Evolutionary conservation across 30 jellyfish, hydroid and myxozoan genomes (phyloP), one percentile per base, ranked within the genome.

Genomic region (Chironex yamaguchii): DNA sequence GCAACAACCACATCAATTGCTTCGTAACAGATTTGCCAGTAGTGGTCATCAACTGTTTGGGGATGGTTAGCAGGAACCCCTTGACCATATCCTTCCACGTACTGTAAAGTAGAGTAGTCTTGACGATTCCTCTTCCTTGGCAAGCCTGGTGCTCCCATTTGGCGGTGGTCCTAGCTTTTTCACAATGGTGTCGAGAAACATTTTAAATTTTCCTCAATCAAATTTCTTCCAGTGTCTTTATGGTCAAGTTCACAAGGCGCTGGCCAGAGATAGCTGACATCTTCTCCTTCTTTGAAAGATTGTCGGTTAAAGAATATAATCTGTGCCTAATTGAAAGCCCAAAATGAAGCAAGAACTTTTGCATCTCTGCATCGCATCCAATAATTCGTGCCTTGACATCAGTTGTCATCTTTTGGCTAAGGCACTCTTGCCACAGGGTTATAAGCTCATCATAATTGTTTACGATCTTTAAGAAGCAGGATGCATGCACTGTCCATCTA

Each of bases 401-500:
- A 28, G 89, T 51, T 50, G 50, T 22, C 34, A 76, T 77, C 49
- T 31, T 49, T 76, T 1, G 74, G 24, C 21, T 14, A n/a, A 82
- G 34, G 49, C 91, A 82, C 34, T 49, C 90, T 33, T 67, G 72
- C 92, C 92, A 82, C 23, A 82, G 90, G 9, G 20, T 34, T n/a
- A 27, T 23, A 27, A 82, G 28, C 30, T 71, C 63, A 28, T 34
- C 67, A 29, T 82, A 82, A 35, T 49, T 82, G 62, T 49, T 30
- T 20, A 82, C 48, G 79, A 82, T 82, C 33, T 48, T 34, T 34
- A 32, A 29, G 52, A 67, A 82, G 71, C 92, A 34, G 17, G 63
- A n/a, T 20, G 92, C 92, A 13, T 80, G 92, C 62, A 82, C 92
- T 33, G 90, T 67, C 90, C 90, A 82, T 28, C 90, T 48, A 29